These are phyloP conservation scores for Leptinotarsa juncta DNA, from an alignment of 2,888 invertebrate species.

Conservation along the genomic window DNA sequence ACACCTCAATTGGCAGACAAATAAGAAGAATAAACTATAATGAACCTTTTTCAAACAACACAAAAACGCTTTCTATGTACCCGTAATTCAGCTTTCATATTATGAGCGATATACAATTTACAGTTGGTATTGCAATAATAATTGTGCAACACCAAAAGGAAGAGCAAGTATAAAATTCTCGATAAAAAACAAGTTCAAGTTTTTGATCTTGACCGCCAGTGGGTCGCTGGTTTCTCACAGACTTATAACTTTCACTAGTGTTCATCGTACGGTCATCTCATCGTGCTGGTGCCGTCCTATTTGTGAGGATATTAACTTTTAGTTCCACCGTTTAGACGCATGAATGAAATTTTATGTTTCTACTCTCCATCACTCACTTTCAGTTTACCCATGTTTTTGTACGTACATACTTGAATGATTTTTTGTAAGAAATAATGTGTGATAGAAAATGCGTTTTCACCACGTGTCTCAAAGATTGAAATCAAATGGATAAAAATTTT, in stretches of 20 bases:
- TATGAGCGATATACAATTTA: slow-evolving; percentile 13
- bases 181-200: slow-evolving; percentile 36
- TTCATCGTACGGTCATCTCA: slow-evolving; percentile 16
- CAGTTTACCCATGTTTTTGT: slow-evolving; percentile 27
- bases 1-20: neutral
- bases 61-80: slow-evolving; percentile 22
- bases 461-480: no score
- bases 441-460: neutral
- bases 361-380: slow-evolving; percentile 34
- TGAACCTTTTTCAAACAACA: neutral
- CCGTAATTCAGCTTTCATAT: slow-evolving; percentile 18
- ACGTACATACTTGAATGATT: neutral
- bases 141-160: slow-evolving; percentile 19
- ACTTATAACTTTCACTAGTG: slow-evolving; percentile 52
- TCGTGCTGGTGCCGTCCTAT: slow-evolving; percentile 38
- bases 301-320: slow-evolving; percentile 32
- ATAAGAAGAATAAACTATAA: neutral
- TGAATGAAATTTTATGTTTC: slow-evolving; percentile 33
- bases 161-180: slow-evolving; percentile 9
- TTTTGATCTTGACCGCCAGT: slow-evolving; percentile 49
- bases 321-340: slow-evolving; percentile 25
- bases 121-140: slow-evolving; percentile 19
- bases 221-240: slow-evolving; percentile 54
- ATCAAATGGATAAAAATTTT: no score
- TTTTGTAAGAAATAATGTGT: neutral